phyloP scores from a whole-genome alignment of 2,113 vertebrate genomes.

The Myrmecobius fasciatus region DNA sequence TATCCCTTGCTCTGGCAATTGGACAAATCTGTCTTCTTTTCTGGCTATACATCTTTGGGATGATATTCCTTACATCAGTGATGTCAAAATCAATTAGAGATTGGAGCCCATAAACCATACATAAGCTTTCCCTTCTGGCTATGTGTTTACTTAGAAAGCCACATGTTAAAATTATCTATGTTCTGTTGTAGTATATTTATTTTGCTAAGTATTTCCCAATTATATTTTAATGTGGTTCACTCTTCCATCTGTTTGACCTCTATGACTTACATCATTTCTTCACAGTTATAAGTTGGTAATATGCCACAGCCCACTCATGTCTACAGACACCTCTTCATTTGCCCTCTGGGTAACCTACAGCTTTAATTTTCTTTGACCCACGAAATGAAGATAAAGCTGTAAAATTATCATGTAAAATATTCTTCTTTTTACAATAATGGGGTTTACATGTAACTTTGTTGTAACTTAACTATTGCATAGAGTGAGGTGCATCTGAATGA shows the following conservation, averaged over 20 bases:
- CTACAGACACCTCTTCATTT: too few species aligned
- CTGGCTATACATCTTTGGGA: background rate
- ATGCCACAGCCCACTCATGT: too few species aligned
- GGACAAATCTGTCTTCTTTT: background rate
- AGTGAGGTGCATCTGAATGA: background rate
- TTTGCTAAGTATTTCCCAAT: background rate
- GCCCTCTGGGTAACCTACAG: too few species aligned
- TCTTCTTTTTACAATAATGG: constrained; percentile 24
- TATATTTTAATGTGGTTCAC: background rate
- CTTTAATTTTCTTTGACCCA: too few species aligned
- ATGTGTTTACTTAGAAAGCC: background rate
- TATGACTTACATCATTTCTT: too few species aligned
- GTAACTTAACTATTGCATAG: background rate
- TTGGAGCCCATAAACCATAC: background rate
- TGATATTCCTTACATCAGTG: background rate
- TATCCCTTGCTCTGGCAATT: background rate
- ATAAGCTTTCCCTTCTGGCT: background rate
- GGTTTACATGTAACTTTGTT: background rate
- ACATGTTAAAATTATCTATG: background rate
- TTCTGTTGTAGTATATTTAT: background rate
- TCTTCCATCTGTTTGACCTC: too few species aligned
- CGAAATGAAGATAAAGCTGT: background rate
- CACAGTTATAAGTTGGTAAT: too few species aligned
- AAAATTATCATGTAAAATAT: constrained; percentile 19
- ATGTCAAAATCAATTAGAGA: background rate